Conservation (phyloP, 2,888 invertebrate species). For the Mimachlamys varia region DNA sequence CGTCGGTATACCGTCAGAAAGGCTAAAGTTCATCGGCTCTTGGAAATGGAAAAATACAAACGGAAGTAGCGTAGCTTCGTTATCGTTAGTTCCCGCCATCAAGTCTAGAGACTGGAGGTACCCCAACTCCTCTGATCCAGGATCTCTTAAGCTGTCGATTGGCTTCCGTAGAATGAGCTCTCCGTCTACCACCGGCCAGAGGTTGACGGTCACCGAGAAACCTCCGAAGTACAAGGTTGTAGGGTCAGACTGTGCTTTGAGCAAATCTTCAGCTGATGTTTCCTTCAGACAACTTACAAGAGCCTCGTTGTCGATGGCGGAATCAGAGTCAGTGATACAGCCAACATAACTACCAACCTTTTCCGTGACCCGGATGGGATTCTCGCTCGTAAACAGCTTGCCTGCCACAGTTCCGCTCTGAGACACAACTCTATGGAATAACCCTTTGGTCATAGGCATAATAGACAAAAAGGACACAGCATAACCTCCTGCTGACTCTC, state of each 20-base stretch:
- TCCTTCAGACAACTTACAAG: background rate
- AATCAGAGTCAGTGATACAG: background rate
- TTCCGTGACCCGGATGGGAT: background rate
- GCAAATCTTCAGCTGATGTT: background rate
- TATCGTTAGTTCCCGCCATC: background rate
- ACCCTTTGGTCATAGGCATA: background rate
- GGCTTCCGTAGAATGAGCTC: background rate
- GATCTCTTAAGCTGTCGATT: background rate
- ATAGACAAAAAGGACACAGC: background rate
- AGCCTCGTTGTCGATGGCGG: background rate
- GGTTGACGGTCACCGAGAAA: background rate
- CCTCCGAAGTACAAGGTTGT: background rate
- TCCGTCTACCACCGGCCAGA: background rate
- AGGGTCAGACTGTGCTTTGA: background rate
- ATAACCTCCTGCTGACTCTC: slow-evolving; percentile 23
- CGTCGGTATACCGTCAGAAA: background rate
- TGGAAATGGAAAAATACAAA: background rate
- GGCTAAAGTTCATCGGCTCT: background rate
- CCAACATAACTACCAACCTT: background rate
- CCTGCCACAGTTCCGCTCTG: background rate
- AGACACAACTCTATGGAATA: background rate
- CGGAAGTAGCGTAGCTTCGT: background rate
- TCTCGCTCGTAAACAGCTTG: background rate
- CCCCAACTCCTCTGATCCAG: background rate
- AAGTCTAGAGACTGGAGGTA: background rate